Conservation (phyloP, 2,888 invertebrate species). For the Hirtodrosophila trivittata region DNA sequence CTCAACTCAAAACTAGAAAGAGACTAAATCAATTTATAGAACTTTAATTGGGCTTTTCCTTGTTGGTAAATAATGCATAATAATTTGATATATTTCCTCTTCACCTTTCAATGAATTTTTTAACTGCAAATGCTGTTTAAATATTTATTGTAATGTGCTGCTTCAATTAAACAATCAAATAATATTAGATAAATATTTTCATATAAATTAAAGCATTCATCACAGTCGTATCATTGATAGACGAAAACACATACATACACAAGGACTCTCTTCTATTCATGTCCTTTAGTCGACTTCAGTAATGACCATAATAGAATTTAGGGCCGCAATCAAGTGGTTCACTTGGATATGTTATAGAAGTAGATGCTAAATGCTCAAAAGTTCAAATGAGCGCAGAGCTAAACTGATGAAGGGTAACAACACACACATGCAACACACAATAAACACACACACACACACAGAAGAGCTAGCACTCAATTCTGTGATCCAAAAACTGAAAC, state of each 20-base stretch:
- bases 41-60: too few species aligned
- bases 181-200: neutral
- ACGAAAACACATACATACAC: constrained; percentile 9
- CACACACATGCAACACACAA: constrained; percentile 22
- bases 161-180: neutral
- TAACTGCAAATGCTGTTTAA: neutral
- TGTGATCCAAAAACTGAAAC: constrained; percentile 57
- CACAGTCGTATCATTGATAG: neutral
- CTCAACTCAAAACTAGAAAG: constrained; percentile 3
- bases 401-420: constrained; percentile 47
- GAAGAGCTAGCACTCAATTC: constrained; percentile 60
- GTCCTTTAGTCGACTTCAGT: constrained; percentile 17
- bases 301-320: constrained; percentile 72
- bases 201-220: neutral
- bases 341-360: constrained; percentile 51
- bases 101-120: too few species aligned
- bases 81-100: too few species aligned
- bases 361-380: constrained; percentile 54
- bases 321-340: constrained; percentile 73
- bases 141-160: neutral
- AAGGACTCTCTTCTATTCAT: neutral
- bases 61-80: too few species aligned
- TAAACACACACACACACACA: constrained; percentile 3
- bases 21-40: too few species aligned
- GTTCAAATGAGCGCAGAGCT: constrained; percentile 51